Percentiles rank a stretch among this genome's conserved stretches.
phyloP scores from a whole-genome alignment of 2,797 vertebrate species.

The Falco biarmicus region DNA sequence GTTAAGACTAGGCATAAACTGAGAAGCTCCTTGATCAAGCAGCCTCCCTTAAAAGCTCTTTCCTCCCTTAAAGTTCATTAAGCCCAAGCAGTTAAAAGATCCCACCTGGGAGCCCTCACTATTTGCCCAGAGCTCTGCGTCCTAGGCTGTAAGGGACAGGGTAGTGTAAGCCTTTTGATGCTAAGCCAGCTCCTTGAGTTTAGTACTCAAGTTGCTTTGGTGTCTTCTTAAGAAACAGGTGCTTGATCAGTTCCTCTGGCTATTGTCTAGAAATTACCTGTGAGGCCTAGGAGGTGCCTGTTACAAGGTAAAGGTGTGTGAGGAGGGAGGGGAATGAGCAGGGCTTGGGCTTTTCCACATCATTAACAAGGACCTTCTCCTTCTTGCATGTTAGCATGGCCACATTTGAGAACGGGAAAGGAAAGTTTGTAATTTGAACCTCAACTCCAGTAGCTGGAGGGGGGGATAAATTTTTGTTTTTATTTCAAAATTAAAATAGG shows the following conservation, averaged over 20 bases:
- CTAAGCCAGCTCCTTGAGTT: background rate
- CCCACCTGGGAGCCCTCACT: background rate
- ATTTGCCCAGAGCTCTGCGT: background rate
- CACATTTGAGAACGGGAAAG: background rate
- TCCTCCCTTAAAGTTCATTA: background rate
- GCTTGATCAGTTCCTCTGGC: background rate
- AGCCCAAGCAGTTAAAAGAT: background rate
- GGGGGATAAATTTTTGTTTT: background rate
- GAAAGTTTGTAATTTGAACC: background rate
- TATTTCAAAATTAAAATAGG: background rate
- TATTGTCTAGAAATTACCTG: background rate
- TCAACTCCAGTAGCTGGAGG: background rate
- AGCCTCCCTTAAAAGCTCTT: background rate
- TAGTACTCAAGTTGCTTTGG: background rate
- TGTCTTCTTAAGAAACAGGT: background rate
- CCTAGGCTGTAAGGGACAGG: background rate
- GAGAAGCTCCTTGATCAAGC: background rate
- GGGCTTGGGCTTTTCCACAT: background rate
- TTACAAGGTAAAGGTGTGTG: background rate
- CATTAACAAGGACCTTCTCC: background rate
- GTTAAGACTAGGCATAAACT: background rate
- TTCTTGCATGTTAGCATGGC: background rate
- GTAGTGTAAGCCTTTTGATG: background rate
- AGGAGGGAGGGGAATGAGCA: background rate
- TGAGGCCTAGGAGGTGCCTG: background rate